Percentiles rank a stretch among this genome's conserved stretches.
Evolutionary conservation across 2,888 invertebrate genomes (phyloP).

Genomic region (Acanthosepion lycidas): DNA sequence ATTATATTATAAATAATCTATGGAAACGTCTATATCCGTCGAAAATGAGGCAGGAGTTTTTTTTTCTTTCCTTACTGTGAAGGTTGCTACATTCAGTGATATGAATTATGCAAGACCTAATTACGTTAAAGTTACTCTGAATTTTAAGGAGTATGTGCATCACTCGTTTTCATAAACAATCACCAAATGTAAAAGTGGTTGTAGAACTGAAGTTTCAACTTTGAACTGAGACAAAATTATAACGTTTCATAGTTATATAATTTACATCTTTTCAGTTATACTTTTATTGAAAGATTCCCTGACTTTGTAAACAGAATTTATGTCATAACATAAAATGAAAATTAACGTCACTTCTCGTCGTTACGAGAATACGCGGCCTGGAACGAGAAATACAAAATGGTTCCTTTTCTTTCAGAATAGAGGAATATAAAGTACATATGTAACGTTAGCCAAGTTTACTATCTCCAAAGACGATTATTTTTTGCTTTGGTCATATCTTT

Average conservation of each 20-base stretch:
- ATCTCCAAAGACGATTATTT: too few species aligned
- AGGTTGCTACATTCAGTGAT: background rate
- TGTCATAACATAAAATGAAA: background rate
- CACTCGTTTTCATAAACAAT: background rate
- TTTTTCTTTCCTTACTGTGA: background rate
- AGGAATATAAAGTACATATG: too few species aligned
- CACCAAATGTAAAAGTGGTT: background rate
- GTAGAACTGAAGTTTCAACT: background rate
- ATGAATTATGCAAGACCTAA: background rate
- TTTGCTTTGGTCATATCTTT: too few species aligned
- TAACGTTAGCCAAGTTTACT: too few species aligned
- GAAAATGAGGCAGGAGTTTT: background rate
- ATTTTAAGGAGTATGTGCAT: background rate
- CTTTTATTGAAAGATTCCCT: background rate
- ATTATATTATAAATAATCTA: background rate
- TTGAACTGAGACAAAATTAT: background rate
- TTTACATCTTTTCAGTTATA: too few species aligned
- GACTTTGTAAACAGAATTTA: background rate
- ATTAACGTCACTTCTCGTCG: background rate
- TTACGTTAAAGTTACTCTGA: background rate
- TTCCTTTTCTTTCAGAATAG: too few species aligned
- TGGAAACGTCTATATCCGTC: background rate
- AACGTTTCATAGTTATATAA: too few species aligned
- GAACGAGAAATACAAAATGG: too few species aligned
- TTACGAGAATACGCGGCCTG: background rate